These are phyloP conservation scores for Eremophila alpestris DNA, from an alignment of 2,797 vertebrate species.

Conservation along the genomic window DNA sequence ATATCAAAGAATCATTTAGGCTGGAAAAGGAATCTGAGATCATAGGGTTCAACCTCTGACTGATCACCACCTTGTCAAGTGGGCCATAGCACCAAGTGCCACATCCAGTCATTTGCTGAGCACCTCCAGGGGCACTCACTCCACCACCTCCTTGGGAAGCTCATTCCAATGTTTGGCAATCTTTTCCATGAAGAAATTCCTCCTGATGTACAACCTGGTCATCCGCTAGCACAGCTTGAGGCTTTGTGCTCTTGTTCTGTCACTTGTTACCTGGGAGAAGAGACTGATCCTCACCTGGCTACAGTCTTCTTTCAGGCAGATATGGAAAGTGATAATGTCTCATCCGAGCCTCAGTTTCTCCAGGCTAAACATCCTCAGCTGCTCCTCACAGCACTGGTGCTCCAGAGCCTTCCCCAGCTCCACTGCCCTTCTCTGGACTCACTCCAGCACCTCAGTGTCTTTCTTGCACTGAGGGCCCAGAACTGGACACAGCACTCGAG, in stretches of 20 bases:
- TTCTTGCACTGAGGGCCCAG: background rate
- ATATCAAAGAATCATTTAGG: background rate
- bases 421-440: background rate
- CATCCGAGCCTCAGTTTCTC: background rate
- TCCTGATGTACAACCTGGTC: background rate
- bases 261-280: background rate
- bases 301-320: accelerated
- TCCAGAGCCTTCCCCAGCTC: background rate
- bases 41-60: background rate
- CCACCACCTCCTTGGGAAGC: background rate
- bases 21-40: background rate
- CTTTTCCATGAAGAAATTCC: background rate
- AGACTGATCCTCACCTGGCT: accelerated
- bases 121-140: background rate
- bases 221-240: background rate
- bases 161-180: background rate
- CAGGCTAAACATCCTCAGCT: background rate
- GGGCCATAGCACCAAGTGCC: background rate
- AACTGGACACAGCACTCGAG: background rate
- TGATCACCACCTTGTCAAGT: background rate
- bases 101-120: background rate
- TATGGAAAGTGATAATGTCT: too few relatives aligned
- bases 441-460: background rate
- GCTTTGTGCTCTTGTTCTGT: background rate
- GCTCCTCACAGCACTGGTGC: background rate